Conservation (phyloP, 2,888 invertebrate genomes). For the Lymantria dispar region DNA sequence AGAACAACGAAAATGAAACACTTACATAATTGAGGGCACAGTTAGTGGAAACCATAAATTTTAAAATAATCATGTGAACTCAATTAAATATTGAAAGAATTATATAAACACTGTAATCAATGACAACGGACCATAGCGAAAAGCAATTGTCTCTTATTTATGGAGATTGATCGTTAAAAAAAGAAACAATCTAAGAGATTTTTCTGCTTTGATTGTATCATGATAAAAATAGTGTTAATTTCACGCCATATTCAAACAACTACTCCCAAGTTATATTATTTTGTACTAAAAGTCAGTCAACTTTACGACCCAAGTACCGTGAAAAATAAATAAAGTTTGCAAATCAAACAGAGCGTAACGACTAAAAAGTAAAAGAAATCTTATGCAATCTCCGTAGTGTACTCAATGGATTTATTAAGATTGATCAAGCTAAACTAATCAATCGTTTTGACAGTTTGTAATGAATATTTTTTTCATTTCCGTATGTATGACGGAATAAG, state of each 20-base stretch:
- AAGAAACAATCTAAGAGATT: background rate
- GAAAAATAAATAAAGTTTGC: slow-evolving; percentile 11
- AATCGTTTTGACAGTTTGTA: slow-evolving; percentile 24
- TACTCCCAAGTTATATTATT: background rate
- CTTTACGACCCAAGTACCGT: background rate
- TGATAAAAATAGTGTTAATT: background rate
- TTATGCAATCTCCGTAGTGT: slow-evolving; percentile 29
- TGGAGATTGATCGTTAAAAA: background rate
- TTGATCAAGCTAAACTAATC: slow-evolving; percentile 19
- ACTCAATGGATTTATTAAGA: slow-evolving; percentile 28
- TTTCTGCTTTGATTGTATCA: background rate
- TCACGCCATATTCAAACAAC: background rate
- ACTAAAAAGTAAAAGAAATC: slow-evolving; percentile 28
- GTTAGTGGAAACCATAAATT: no score
- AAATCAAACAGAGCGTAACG: slow-evolving; percentile 23
- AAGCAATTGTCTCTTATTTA: background rate
- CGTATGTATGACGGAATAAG: no score
- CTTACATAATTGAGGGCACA: no score
- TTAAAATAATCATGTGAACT: no score
- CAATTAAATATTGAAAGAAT: no score
- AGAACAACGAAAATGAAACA: no score
- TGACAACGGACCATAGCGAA: background rate
- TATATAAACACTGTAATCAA: background rate
- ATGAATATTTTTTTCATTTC: slow-evolving; percentile 16
- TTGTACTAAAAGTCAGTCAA: background rate